phyloP scores from a whole-genome alignment of 2,888 invertebrate species.

The Hypomecis punctinalis region DNA sequence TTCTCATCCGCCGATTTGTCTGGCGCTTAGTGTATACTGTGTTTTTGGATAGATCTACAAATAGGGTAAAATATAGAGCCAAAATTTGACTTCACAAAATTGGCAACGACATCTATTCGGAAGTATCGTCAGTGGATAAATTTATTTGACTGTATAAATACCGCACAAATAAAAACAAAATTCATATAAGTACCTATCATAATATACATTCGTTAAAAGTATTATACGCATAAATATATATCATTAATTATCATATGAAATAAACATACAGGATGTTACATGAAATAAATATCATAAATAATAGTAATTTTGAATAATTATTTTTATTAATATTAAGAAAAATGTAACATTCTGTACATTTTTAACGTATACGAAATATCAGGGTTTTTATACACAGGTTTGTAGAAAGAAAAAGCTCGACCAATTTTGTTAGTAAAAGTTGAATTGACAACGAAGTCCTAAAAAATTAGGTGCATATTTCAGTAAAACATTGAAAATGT shows the following conservation, averaged over 20 bases:
- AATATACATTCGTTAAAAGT: conserved; percentile 5
- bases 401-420: conserved; percentile 19
- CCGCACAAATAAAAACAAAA: too few relatives aligned
- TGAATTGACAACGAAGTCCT: conserved; percentile 23
- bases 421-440: conserved; percentile 24
- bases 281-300: background rate
- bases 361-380: conserved; percentile 24
- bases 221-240: background rate
- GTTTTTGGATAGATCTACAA: too few relatives aligned
- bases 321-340: too few relatives aligned
- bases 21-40: too few relatives aligned
- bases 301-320: too few relatives aligned
- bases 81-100: too few relatives aligned
- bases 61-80: too few relatives aligned
- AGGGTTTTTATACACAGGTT: conserved; percentile 23
- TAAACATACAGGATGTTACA: background rate
- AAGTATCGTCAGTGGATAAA: too few relatives aligned
- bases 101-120: too few relatives aligned
- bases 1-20: too few relatives aligned
- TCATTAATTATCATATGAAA: background rate
- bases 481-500: background rate
- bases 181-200: too few relatives aligned
- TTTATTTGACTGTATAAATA: too few relatives aligned
- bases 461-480: background rate
- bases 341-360: background rate